Evolutionary conservation across 2,888 invertebrate genomes (phyloP).

Genomic region (Xestia rhomboidea): DNA sequence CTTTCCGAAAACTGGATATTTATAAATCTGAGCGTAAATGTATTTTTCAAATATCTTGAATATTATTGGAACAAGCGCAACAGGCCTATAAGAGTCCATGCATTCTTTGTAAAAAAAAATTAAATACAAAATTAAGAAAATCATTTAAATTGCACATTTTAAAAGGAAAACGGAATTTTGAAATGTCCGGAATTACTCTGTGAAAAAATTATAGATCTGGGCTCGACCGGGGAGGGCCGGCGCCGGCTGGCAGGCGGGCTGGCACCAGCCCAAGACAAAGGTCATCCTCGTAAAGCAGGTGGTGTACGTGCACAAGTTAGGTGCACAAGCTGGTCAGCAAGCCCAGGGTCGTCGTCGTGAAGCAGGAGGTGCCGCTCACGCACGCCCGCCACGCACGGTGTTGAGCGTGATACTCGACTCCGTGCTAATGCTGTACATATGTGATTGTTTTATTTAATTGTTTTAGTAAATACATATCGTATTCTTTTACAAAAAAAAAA

Average conservation of each 20-base stretch:
- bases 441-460: not conserved
- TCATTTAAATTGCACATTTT: too few relatives aligned
- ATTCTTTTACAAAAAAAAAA: not conserved
- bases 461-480: not conserved
- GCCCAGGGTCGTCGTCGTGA: not conserved
- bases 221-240: not conserved
- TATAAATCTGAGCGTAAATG: too few relatives aligned
- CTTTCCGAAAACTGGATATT: too few relatives aligned
- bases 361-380: not conserved
- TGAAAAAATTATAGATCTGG: not conserved
- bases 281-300: not conserved
- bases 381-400: not conserved
- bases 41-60: too few relatives aligned
- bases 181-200: too few relatives aligned
- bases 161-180: too few relatives aligned
- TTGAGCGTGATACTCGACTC: not conserved
- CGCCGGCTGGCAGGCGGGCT: not conserved
- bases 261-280: not conserved
- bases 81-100: too few relatives aligned
- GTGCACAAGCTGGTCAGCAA: not conserved
- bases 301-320: not conserved
- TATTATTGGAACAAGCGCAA: too few relatives aligned
- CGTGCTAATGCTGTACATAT: not conserved
- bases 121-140: too few relatives aligned
- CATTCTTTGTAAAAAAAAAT: too few relatives aligned